These are phyloP conservation scores for Drosophila erecta DNA, from an alignment of 1,140 invertebrate genomes.

Conservation along the genomic window DNA sequence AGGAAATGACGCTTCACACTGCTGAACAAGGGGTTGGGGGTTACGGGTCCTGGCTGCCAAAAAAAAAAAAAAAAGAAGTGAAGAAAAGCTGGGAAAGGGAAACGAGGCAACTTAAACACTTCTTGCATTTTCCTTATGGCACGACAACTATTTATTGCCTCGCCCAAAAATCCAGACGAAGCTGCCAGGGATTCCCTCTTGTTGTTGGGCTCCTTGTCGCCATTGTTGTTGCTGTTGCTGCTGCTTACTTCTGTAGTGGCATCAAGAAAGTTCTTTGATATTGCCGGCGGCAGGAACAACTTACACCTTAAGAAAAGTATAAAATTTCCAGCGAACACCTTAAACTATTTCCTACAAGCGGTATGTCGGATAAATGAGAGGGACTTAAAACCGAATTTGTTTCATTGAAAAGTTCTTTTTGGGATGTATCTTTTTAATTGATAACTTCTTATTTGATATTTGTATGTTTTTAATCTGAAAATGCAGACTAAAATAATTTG, in stretches of 20 bases:
- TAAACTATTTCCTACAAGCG: too few relatives aligned
- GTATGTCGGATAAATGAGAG: too few relatives aligned
- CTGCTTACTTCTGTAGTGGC: constrained; percentile 54
- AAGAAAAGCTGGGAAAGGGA: background rate
- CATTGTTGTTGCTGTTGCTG: constrained; percentile 20
- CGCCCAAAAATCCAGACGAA: constrained; percentile 35
- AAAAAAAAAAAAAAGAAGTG: constrained; percentile 5
- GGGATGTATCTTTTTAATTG: too few relatives aligned
- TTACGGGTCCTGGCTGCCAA: constrained; percentile 50
- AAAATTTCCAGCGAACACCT: background rate
- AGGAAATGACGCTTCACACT: constrained; percentile 58
- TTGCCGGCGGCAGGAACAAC: constrained; percentile 39
- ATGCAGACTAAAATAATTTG: too few relatives aligned
- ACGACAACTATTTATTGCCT: constrained; percentile 80
- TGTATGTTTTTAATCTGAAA: too few relatives aligned
- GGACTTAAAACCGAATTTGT: too few relatives aligned
- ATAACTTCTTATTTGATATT: too few relatives aligned
- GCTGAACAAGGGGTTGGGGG: constrained; percentile 13
- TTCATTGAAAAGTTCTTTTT: too few relatives aligned
- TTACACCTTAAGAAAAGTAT: constrained; percentile 12
- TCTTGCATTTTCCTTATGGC: constrained; percentile 80
- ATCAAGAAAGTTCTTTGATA: constrained; percentile 68
- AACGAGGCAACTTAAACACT: constrained; percentile 69
- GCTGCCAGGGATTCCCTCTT: constrained; percentile 37
- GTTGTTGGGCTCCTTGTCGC: constrained; percentile 19